phyloP scores from a whole-genome alignment of 2,797 vertebrate species.

The Crocidura indochinensis region DNA sequence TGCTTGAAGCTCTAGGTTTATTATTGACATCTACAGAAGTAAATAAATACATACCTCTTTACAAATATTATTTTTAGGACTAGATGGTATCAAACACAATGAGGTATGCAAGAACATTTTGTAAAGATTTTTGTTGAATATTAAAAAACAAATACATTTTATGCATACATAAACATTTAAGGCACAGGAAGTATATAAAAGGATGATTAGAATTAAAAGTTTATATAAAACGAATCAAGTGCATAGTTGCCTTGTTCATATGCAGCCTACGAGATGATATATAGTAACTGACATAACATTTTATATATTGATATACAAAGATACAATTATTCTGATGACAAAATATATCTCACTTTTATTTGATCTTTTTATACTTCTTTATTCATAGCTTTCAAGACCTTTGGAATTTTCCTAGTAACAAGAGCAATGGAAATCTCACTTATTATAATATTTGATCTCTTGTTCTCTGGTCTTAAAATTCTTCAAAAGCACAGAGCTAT shows the following conservation, averaged over 20 bases:
- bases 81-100: slow-evolving; percentile 32
- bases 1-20: too few species aligned
- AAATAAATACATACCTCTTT: background rate
- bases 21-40: too few species aligned
- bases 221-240: slow-evolving; percentile 40
- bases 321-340: background rate
- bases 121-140: background rate
- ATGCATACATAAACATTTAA: background rate
- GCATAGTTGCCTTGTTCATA: background rate
- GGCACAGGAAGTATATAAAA: background rate
- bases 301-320: background rate
- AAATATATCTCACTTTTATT: background rate
- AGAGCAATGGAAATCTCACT: background rate
- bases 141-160: slow-evolving; percentile 22
- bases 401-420: background rate
- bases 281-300: background rate
- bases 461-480: background rate
- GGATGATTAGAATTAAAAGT: background rate
- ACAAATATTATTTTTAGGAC: background rate
- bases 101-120: slow-evolving; percentile 40
- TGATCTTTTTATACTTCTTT: background rate
- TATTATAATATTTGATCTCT: background rate
- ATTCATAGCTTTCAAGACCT: background rate
- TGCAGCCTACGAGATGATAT: slow-evolving; percentile 41
- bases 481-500: background rate